phyloP scores from a whole-genome alignment of 2,113 vertebrate genomes.

The Anguilla rostrata region DNA sequence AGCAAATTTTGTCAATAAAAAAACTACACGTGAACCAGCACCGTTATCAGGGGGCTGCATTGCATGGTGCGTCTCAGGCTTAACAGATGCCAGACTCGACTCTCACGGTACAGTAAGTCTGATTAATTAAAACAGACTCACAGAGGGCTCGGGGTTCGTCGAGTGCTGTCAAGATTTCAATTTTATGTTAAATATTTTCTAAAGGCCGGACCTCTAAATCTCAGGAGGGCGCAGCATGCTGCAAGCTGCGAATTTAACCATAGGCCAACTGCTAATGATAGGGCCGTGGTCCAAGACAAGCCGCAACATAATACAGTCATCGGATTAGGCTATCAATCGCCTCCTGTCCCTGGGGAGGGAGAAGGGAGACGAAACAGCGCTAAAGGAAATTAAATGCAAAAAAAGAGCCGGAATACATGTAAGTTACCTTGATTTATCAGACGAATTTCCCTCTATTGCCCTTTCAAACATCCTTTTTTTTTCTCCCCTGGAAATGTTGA shows the following conservation, averaged over 20 bases:
- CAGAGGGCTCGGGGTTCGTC: conserved; percentile 72
- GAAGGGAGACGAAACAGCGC: conserved; percentile 40
- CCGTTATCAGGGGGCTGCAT: neutral
- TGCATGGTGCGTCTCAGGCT: neutral
- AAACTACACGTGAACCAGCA: neutral
- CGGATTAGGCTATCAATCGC: conserved; percentile 88
- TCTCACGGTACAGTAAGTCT: conserved; percentile 71
- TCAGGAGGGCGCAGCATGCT: conserved; percentile 80
- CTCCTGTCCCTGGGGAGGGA: conserved; percentile 66
- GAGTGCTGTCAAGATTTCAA: conserved; percentile 83
- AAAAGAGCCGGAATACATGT: conserved; percentile 73
- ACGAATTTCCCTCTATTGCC: neutral
- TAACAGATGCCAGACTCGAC: conserved; percentile 67
- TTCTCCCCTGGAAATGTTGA: neutral
- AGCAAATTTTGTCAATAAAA: neutral
- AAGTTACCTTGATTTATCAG: neutral
- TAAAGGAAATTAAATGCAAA: conserved; percentile 75
- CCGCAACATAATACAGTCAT: conserved; percentile 77
- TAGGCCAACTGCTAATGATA: conserved; percentile 90
- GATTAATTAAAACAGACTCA: conserved; percentile 81
- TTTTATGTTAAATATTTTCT: conserved; percentile 91
- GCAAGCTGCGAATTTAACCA: conserved; percentile 86
- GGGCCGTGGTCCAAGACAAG: conserved; percentile 77
- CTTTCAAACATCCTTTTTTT: neutral
- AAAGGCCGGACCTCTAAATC: conserved; percentile 88